Evolutionary conservation across 2,888 invertebrate species (phyloP).

Genomic region (Theristus sp.): DNA sequence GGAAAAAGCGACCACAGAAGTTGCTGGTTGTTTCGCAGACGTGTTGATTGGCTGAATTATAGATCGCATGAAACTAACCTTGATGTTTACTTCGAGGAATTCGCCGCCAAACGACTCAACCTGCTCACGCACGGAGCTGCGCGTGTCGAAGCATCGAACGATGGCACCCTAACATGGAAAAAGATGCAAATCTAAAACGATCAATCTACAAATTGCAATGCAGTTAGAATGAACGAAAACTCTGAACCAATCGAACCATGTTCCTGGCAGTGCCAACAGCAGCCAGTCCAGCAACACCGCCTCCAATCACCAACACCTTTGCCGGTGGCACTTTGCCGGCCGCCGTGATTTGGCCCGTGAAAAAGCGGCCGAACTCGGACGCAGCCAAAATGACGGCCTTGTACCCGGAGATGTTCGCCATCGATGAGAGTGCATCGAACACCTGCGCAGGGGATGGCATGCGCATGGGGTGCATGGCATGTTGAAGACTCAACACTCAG

Average conservation of each 20-base stretch:
- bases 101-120: conserved; percentile 71
- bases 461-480: too few species aligned
- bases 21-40: too few species aligned
- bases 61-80: too few species aligned
- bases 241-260: conserved; percentile 37
- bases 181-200: conserved; percentile 1
- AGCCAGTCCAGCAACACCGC: conserved; percentile 69
- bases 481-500: too few species aligned
- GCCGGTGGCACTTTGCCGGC: conserved; percentile 70
- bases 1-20: too few species aligned
- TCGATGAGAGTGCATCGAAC: conserved; percentile 69
- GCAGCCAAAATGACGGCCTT: conserved; percentile 72
- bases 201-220: background rate
- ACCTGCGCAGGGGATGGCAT: too few species aligned
- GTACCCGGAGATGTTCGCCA: conserved; percentile 66
- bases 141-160: conserved; percentile 66
- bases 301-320: conserved; percentile 66
- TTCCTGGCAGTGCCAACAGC: conserved; percentile 63
- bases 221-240: background rate
- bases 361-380: conserved; percentile 70
- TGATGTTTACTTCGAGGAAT: conserved; percentile 56
- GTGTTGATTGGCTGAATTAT: too few species aligned
- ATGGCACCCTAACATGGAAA: conserved; percentile 47
- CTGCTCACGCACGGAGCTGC: conserved; percentile 61
- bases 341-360: conserved; percentile 72